Percentiles rank a stretch among this genome's conserved stretches.
Conservation (phyloP, 30 jellyfish, hydroid and myxozoan genomes). For the Hydractinia symbiolongicarpus region DNA sequence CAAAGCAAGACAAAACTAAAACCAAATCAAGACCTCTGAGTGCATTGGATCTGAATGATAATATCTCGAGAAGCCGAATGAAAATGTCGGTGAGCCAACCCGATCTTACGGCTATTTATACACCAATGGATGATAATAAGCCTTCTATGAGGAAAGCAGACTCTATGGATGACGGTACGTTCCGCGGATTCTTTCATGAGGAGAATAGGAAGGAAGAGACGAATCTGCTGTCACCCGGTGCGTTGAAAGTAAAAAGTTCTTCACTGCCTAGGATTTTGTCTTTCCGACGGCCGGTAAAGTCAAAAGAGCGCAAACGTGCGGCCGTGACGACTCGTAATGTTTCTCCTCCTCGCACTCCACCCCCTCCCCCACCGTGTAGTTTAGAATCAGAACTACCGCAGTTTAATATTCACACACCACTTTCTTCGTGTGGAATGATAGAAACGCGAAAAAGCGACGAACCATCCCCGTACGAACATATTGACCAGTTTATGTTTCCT, state of each 20-base stretch:
- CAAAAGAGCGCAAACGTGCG: neutral
- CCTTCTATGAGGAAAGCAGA: neutral
- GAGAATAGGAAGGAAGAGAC: no score
- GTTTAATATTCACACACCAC: neutral
- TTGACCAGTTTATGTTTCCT: conserved; percentile 3
- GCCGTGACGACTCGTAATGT: neutral
- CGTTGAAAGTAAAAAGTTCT: neutral
- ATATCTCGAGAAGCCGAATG: neutral
- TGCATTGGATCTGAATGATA: neutral
- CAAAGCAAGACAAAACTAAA: conserved; percentile 1
- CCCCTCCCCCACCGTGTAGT: conserved; percentile 15
- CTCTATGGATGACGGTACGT: neutral
- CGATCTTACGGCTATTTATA: neutral
- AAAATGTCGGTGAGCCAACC: conserved; percentile 9
- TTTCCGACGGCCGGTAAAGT: neutral
- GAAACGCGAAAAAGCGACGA: neutral
- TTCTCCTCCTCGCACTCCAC: conserved; percentile 22
- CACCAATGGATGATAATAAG: neutral
- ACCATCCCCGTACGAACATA: conserved; percentile 11
- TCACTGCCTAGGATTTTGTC: conserved; percentile 18
- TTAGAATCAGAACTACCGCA: neutral
- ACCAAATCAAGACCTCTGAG: conserved; percentile 9
- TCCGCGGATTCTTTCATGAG: neutral
- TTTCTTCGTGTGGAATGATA: neutral
- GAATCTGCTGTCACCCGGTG: neutral